Base-by-base conservation (phyloP, 2,797 vertebrate species). In the Pangasius larnaudii region DNA sequence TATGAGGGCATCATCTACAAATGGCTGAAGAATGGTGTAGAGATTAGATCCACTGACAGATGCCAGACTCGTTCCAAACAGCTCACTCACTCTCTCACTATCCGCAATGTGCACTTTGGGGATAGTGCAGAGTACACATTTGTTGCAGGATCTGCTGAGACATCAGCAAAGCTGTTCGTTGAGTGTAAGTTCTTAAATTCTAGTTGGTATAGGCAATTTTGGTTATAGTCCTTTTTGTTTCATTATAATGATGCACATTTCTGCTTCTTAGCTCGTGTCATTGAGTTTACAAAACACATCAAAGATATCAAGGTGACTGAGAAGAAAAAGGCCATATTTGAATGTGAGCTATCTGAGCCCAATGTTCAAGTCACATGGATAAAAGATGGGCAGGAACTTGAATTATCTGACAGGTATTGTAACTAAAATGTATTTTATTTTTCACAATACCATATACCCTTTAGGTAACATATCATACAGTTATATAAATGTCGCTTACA, bases 231-330 rank as follows among this genome's bases (percentile, higher is more conserved):
- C 7, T 27, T 13, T 85, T 79, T 27, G 11, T 59, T 80, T 11
- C 5, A 61, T 85, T 51, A 51, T 84, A 5, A 86, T 71, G 6
- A 83, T 46, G 4, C 59, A 56, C 46, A 80, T 77, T 13, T 90
- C 56, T 82, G 86, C 87, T 19, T 30, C 86, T 39, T 90, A 99
- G 99, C 99, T 92, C 98, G 98, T 78, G 94, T 99, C 87, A 97
- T 99, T 93, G 98, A 99, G 91, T 98, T 99, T 95, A 98, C 98
- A 90, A 99, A 99, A 92, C 98, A 98, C 86, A 99, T 99, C 90
- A 99, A 97, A 91, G 98, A 99, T 92, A 98, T 99, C 58, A 99
- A 98, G 91, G 95, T 99, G 91, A 97, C 98, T 0, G 99, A 99
- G 93, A 99, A 98, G 95, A 99, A 98, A 93, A 97, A 97, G 94